Conservation (phyloP, 2,113 vertebrate genomes). For the Chaetura pelagica region DNA sequence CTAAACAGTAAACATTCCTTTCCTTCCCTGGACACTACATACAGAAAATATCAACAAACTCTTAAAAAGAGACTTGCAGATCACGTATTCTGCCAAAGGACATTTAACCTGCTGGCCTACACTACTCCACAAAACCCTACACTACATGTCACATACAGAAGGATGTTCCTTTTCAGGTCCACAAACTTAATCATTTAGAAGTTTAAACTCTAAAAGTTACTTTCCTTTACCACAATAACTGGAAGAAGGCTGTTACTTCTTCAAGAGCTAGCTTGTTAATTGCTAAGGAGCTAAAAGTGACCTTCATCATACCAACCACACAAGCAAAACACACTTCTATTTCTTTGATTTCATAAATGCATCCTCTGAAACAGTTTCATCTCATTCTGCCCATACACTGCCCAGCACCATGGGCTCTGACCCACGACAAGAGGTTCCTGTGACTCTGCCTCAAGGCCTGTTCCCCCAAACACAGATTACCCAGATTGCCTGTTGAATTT, state of each 20-base stretch:
- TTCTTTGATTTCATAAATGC: not conserved
- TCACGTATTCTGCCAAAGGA: accelerated
- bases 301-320: not conserved
- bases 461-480: not conserved
- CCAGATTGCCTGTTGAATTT: not conserved
- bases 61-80: not conserved
- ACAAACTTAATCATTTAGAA: not conserved
- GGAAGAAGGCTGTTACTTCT: not conserved
- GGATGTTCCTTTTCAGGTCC: not conserved
- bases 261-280: not conserved
- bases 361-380: not conserved
- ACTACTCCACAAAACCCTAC: not conserved
- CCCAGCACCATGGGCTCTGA: not conserved
- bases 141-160: not conserved
- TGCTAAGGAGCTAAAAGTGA: not conserved
- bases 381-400: not conserved
- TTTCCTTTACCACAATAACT: not conserved
- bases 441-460: not conserved
- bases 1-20: not conserved
- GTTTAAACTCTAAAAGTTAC: not conserved
- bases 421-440: not conserved
- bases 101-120: not conserved
- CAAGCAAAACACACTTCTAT: not conserved
- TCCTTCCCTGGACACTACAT: not conserved
- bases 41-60: not conserved